Percentiles rank a stretch among this genome's conserved stretches.
phyloP scores from a whole-genome alignment of 2,113 vertebrate species.

The Scomber scombrus region DNA sequence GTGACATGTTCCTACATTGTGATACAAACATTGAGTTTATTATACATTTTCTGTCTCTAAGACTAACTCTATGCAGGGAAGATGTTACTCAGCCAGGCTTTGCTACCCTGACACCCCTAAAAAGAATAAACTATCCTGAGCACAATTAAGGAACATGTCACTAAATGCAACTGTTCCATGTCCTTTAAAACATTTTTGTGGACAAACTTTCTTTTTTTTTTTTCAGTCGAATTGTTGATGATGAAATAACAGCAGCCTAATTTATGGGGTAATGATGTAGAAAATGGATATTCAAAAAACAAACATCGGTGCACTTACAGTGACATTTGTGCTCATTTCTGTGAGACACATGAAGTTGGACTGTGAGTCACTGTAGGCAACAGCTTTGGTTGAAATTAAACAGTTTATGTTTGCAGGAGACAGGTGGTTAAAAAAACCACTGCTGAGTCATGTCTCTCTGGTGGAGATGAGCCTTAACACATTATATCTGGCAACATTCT shows the following conservation, averaged over 20 bases:
- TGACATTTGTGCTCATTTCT: neutral
- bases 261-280: neutral
- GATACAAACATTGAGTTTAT: too few relatives aligned
- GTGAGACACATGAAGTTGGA: neutral
- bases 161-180: too few relatives aligned
- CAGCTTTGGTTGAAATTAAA: slow-evolving; percentile 13
- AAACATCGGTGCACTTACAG: neutral
- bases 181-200: too few relatives aligned
- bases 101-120: too few relatives aligned
- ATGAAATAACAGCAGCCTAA: neutral
- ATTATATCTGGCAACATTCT: neutral
- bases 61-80: too few relatives aligned
- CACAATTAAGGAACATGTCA: too few relatives aligned
- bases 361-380: neutral
- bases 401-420: neutral
- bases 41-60: too few relatives aligned
- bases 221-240: too few relatives aligned
- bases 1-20: too few relatives aligned
- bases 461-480: neutral
- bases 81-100: too few relatives aligned
- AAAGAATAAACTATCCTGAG: too few relatives aligned
- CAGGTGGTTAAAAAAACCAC: neutral
- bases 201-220: too few relatives aligned
- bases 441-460: neutral
- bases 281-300: neutral